Conservation (phyloP, 23 tunicate genomes). For the Corella eumyota region DNA sequence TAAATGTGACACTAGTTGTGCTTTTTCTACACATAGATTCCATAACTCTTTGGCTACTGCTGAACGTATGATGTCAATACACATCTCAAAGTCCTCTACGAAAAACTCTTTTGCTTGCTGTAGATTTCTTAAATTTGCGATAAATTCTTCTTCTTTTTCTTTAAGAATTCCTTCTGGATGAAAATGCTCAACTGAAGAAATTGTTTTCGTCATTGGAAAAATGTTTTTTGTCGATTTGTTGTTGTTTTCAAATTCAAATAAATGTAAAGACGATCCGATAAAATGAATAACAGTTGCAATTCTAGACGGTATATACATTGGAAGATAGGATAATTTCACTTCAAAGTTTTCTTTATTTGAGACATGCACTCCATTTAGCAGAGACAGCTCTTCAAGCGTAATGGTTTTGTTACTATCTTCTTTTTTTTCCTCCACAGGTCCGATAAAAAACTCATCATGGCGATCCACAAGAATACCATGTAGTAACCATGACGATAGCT, state of each 20-base stretch:
- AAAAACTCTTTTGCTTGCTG: slow-evolving; percentile 52
- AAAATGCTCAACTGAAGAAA: slow-evolving; percentile 3
- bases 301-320: slow-evolving; percentile 44
- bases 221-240: background rate
- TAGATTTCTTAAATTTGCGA: slow-evolving; percentile 27
- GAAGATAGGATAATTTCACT: slow-evolving; percentile 28
- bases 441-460: slow-evolving; percentile 65
- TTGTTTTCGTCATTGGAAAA: slow-evolving; percentile 1
- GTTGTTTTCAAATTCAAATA: slow-evolving; percentile 33
- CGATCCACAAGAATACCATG: slow-evolving; percentile 68
- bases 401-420: background rate
- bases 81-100: slow-evolving; percentile 54
- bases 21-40: slow-evolving; percentile 79
- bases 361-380: too few species aligned
- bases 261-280: slow-evolving; percentile 75
- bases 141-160: slow-evolving; percentile 43
- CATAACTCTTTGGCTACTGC: slow-evolving; percentile 77
- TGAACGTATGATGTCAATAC: slow-evolving; percentile 60
- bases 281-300: slow-evolving; percentile 68
- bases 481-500: slow-evolving; percentile 65
- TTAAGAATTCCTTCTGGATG: slow-evolving; percentile 41
- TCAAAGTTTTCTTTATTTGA: slow-evolving; percentile 45
- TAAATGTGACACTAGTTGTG: slow-evolving; percentile 50
- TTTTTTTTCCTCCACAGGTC: background rate
- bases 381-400: background rate